Evolutionary conservation across 2,888 invertebrate genomes (phyloP), one percentile per base, ranked within the genome.

Genomic region (Spialia ferax): DNA sequence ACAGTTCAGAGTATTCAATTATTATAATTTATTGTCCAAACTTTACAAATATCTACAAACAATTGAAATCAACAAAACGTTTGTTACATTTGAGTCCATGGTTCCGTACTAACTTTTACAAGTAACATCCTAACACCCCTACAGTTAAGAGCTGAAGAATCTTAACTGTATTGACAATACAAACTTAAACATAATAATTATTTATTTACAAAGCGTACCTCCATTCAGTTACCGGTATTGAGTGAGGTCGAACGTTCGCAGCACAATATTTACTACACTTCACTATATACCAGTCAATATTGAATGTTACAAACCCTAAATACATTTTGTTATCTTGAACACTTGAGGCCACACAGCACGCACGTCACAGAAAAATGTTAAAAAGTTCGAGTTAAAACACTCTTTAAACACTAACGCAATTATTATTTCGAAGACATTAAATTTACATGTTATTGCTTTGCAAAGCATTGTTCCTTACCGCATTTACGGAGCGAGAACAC

Each of bases 1-100:
- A 80, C 78, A 80, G 79, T 79, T 72, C 73, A 76, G 81, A 82
- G 80, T 82, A 83, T 83, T 80, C 79, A 83, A 80, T 84, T 80
- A 23, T 82, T 80, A 83, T 80, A 84, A 84, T 91, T 48, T 92
- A 91, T 91, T 92, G 91, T 91, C 91, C 85, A 86, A 90, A 88
- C 86, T 87, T 88, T 88, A 89, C 89, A 87, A 77, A 86, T 89
- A 89, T 87, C 88, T 88, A 89, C 85, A 89, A 83, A 85, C 81
- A 77, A 79, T 77, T 71, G 72, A 79, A 83, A 78, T 73, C 74
- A 81, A 83, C 77, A 77, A 78, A 78, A 77, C 69, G 59, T 71
- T 73, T 69, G 68, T 71, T 73, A 74, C 57, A 57, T 75, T 77
- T 72, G 75, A 80, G 75, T 82, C 77, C 75, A 77, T 73, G 72